A percentile compares a stretch with the other conserved stretches of the same genome.
Conservation (phyloP, 1,140 invertebrate genomes). For the Pseudomyrmex concolor region DNA sequence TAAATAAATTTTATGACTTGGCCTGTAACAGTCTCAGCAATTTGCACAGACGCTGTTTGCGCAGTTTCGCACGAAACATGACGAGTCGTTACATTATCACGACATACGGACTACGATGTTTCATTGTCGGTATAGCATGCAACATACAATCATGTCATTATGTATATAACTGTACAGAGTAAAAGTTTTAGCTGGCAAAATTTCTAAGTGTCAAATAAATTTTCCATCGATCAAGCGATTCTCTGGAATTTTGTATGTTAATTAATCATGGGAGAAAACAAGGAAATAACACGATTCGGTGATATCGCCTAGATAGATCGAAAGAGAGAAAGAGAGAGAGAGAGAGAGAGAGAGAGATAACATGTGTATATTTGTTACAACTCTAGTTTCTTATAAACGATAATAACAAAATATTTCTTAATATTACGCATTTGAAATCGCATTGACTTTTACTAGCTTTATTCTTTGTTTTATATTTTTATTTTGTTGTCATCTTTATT, state of each 20-base stretch:
- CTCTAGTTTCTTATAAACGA: too few species aligned
- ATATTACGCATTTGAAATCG: too few species aligned
- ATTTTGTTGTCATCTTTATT: too few species aligned
- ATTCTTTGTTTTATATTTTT: too few species aligned
- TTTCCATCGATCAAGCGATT: conserved; percentile 46
- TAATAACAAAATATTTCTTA: too few species aligned
- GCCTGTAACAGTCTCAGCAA: conserved; percentile 30
- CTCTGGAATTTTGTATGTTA: conserved; percentile 13
- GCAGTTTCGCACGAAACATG: conserved; percentile 35
- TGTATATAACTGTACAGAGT: background rate
- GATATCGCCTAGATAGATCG: too few species aligned
- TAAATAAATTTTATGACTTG: conserved; percentile 34
- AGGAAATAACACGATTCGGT: background rate
- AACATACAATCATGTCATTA: background rate
- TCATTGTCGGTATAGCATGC: conserved; percentile 22
- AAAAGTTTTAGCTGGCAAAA: conserved; percentile 53
- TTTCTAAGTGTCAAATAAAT: conserved; percentile 52
- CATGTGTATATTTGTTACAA: too few species aligned
- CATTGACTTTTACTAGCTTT: too few species aligned
- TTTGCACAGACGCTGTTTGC: conserved; percentile 20
- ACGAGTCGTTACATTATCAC: conserved; percentile 36
- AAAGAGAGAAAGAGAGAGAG: too few species aligned
- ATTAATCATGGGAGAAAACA: conserved; percentile 15
- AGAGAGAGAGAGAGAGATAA: too few species aligned
- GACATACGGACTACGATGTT: conserved; percentile 35